These are phyloP conservation scores for Ruditapes philippinarum DNA, from an alignment of 1,140 invertebrate species.

Conservation along the genomic window DNA sequence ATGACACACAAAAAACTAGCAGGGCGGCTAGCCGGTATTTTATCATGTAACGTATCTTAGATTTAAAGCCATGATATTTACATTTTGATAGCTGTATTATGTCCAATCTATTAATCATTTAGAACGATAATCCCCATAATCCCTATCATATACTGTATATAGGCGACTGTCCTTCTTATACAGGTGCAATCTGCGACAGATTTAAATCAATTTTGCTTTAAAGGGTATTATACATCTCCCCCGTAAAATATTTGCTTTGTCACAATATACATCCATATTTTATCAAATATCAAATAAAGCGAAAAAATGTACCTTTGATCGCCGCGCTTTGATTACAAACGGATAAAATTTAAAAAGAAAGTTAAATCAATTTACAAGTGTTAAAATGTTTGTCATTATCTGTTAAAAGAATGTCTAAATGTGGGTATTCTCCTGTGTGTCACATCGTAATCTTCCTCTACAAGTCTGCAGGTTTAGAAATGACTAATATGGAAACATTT, in stretches of 20 bases:
- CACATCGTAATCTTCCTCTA: too few species aligned
- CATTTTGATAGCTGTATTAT: conserved; percentile 48
- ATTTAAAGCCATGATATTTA: conserved; percentile 40
- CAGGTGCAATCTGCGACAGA: not conserved
- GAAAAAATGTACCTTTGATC: not conserved
- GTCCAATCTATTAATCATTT: conserved; percentile 43
- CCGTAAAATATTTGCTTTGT: not conserved
- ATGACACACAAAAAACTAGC: not conserved
- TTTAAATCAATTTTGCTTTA: not conserved
- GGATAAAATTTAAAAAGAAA: too few species aligned
- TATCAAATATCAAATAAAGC: not conserved
- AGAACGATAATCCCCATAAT: not conserved
- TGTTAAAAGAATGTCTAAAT: too few species aligned
- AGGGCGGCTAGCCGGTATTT: not conserved
- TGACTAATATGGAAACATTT: too few species aligned
- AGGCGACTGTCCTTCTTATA: not conserved
- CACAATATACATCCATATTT: not conserved
- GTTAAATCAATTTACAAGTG: too few species aligned
- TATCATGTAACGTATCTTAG: conserved; percentile 46
- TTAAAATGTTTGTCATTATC: too few species aligned
- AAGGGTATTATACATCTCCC: not conserved
- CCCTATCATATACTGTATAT: conserved; percentile 1
- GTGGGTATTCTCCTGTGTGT: too few species aligned
- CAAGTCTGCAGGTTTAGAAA: too few species aligned
- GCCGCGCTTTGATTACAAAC: not conserved